A percentile compares a stretch with the other conserved stretches of the same genome.
Conservation (phyloP, 2,888 invertebrate species). For the Agrochola lychnidis region DNA sequence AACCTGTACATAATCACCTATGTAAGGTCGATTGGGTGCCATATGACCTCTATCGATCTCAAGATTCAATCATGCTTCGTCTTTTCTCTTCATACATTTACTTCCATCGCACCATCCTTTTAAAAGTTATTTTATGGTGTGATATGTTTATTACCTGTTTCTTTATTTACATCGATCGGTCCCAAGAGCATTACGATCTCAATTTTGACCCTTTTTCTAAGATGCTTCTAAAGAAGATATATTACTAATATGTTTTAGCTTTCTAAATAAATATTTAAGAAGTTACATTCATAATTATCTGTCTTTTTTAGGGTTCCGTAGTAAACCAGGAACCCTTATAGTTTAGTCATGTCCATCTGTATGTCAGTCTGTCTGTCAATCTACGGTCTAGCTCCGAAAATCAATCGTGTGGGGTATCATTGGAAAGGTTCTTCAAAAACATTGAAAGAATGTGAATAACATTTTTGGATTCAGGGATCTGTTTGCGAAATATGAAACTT, state of each 20-base stretch:
- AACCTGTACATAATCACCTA: neutral
- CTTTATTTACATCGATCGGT: conserved; percentile 8
- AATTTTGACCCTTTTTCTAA: conserved; percentile 2
- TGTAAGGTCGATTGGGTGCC: neutral
- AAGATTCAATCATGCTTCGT: neutral
- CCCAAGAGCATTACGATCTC: conserved; percentile 12
- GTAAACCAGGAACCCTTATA: no score
- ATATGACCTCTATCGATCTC: neutral
- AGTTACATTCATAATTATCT: neutral
- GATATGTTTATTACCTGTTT: neutral
- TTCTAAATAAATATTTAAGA: conserved; percentile 6
- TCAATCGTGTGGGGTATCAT: no score
- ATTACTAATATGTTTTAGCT: conserved; percentile 4
- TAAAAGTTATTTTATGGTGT: neutral
- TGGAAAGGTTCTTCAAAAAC: no score
- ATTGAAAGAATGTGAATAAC: no score
- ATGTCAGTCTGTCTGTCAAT: no score
- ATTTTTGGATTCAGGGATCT: no score
- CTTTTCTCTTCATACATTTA: neutral
- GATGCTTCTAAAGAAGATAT: neutral
- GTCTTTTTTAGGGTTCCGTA: neutral
- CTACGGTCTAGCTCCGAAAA: no score
- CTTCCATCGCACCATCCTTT: neutral
- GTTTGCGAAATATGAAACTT: no score
- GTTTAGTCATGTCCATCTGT: no score